phyloP scores from a whole-genome alignment of 2,797 vertebrate species.

The Taenioides sp. region DNA sequence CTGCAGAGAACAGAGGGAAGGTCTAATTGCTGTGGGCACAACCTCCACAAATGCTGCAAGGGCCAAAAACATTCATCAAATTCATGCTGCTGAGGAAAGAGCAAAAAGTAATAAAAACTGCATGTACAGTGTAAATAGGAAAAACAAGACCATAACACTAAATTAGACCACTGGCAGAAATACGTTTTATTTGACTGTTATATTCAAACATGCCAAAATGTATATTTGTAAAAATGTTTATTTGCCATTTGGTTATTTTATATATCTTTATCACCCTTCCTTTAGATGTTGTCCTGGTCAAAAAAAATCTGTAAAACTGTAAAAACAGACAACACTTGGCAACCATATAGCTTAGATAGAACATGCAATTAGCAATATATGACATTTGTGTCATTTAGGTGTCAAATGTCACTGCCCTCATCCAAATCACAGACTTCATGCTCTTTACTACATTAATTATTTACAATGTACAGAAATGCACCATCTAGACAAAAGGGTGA shows the following conservation, averaged over 20 bases:
- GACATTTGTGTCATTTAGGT: neutral
- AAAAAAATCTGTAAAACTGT: neutral
- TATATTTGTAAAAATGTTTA: too few species aligned
- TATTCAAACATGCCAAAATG: neutral
- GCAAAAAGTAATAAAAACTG: neutral
- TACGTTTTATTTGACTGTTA: neutral
- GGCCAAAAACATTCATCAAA: neutral
- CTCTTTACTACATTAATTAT: constrained; percentile 22
- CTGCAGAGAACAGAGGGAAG: constrained; percentile 28
- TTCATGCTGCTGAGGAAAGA: neutral
- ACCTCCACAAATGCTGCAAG: constrained; percentile 20
- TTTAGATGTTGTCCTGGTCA: neutral
- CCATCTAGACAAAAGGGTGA: neutral
- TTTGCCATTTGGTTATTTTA: neutral
- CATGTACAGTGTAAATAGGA: neutral
- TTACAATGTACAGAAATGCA: constrained; percentile 6
- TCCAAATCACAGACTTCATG: neutral
- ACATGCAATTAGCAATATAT: neutral
- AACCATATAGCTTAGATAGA: neutral
- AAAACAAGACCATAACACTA: neutral
- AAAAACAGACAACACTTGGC: neutral
- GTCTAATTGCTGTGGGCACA: constrained; percentile 29
- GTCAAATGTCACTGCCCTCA: neutral
- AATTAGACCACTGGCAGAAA: neutral
- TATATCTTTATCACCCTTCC: neutral